A percentile compares a stretch with the other conserved stretches of the same genome.
Evolutionary conservation across 2,113 vertebrate genomes (phyloP).

Genomic region (Xenotilapia flavipinnis): DNA sequence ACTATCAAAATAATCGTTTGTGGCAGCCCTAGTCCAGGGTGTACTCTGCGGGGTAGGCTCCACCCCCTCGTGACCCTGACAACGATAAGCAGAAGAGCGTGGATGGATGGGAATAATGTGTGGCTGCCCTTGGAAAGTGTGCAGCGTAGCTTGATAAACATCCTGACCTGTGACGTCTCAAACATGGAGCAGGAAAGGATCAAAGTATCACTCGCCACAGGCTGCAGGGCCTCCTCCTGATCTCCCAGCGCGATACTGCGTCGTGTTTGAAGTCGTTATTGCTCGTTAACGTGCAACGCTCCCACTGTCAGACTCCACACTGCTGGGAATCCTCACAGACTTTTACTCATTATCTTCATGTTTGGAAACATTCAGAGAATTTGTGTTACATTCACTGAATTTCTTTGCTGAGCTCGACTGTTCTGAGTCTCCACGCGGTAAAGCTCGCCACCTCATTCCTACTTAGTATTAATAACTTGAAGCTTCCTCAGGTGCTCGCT

Average conservation of each 20-base stretch:
- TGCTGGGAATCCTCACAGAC: not conserved
- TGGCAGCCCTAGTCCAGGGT: not conserved
- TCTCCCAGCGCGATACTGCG: not conserved
- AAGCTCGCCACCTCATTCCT: not conserved
- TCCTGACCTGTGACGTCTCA: not conserved
- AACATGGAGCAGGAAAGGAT: not conserved
- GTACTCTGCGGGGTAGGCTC: not conserved
- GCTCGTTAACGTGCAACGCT: not conserved
- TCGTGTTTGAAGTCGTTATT: not conserved
- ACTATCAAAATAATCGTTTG: too few relatives aligned
- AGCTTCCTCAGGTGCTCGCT: not conserved
- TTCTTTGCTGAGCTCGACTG: not conserved
- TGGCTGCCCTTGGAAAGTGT: not conserved
- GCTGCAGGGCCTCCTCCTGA: not conserved
- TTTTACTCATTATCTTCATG: not conserved
- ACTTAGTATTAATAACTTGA: not conserved
- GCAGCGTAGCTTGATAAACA: not conserved
- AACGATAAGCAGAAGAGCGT: not conserved
- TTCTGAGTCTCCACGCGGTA: not conserved
- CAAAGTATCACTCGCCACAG: not conserved
- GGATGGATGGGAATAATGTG: not conserved
- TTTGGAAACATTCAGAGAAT: not conserved
- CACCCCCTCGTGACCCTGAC: not conserved
- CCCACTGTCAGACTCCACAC: not conserved
- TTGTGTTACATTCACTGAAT: not conserved